A percentile compares a stretch with the other conserved stretches of the same genome.
These are phyloP conservation scores for Capreolus pygargus DNA, from an alignment of 2,113 vertebrate species.

Conservation along the genomic window DNA sequence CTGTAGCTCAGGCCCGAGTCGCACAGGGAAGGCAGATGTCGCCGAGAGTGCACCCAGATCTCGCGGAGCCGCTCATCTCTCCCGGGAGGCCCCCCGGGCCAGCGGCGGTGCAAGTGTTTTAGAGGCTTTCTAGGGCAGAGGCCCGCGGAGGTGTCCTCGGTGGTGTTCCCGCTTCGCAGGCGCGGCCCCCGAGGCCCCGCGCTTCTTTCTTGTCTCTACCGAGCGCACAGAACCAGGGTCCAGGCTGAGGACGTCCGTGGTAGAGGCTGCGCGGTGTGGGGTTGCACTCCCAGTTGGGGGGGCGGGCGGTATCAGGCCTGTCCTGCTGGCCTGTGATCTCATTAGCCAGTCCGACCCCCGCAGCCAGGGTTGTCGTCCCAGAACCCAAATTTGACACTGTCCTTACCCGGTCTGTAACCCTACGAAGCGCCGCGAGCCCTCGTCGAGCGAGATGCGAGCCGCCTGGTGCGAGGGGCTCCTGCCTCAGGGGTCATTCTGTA, in stretches of 20 bases:
- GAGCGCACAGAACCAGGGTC: not conserved
- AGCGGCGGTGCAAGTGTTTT: not conserved
- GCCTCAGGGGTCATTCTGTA: not conserved
- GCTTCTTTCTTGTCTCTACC: too few species aligned
- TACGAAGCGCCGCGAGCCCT: not conserved
- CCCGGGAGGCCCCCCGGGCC: not conserved
- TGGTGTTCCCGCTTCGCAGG: not conserved
- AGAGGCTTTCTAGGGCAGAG: not conserved
- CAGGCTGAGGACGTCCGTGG: not conserved
- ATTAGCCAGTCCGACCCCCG: not conserved
- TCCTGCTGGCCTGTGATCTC: not conserved
- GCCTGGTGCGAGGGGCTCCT: not conserved
- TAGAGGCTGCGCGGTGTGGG: rapidly evolving
- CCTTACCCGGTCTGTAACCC: not conserved
- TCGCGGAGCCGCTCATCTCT: rapidly evolving
- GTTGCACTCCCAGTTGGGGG: not conserved
- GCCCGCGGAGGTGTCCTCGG: not conserved
- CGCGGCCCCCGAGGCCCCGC: not conserved
- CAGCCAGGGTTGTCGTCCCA: not conserved
- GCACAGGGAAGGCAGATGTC: not conserved
- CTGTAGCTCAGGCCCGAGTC: not conserved
- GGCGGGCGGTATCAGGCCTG: too few species aligned
- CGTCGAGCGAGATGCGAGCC: rapidly evolving
- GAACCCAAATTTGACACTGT: not conserved
- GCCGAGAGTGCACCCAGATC: too few species aligned